phyloP scores from a whole-genome alignment of 2,113 vertebrate genomes.

The Xiphophorus hellerii region DNA sequence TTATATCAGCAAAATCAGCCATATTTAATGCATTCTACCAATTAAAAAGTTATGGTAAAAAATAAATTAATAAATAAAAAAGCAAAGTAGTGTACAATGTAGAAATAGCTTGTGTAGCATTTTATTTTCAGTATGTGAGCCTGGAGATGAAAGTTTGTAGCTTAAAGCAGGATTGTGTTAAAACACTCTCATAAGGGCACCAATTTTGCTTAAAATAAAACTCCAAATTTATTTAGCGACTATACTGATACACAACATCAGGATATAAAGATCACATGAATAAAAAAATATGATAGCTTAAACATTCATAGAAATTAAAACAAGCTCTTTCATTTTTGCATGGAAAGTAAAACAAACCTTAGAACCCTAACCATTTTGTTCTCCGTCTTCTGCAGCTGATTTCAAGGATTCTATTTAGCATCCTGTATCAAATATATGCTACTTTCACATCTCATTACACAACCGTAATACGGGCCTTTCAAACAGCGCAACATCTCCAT shows the following conservation, averaged over 20 bases:
- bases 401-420: slow-evolving; percentile 10
- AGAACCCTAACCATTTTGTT: not conserved
- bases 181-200: not conserved
- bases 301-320: not conserved
- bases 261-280: not conserved
- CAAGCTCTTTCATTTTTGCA: not conserved
- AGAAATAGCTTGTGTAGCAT: not conserved
- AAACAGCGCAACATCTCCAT: slow-evolving; percentile 14
- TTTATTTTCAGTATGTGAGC: not conserved
- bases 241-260: not conserved
- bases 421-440: not conserved
- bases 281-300: not conserved
- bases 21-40: not conserved
- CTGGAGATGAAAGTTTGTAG: not conserved
- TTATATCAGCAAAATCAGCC: not conserved
- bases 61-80: not conserved
- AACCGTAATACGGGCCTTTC: not conserved
- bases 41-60: not conserved
- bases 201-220: not conserved
- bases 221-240: not conserved
- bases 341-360: not conserved
- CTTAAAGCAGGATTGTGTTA: not conserved
- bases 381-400: not conserved
- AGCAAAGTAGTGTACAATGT: not conserved
- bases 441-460: slow-evolving; percentile 32